A percentile compares a stretch with the other conserved stretches of the same genome.
Evolutionary conservation across 2,888 invertebrate genomes (phyloP).

Genomic region (Acanthosepion esculentum): DNA sequence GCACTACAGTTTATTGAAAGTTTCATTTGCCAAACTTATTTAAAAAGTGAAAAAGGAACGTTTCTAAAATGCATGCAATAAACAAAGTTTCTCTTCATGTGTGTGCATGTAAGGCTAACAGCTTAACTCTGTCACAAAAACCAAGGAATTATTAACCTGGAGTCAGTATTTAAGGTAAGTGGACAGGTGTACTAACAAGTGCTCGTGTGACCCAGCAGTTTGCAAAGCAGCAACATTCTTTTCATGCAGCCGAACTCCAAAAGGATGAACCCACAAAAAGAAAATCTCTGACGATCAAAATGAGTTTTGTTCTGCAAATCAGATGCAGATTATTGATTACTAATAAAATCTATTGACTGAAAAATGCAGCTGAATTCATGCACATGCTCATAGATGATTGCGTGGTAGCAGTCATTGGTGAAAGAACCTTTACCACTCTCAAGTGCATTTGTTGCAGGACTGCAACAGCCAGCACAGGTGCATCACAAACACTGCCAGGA

Average conservation of each 20-base stretch:
- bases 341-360: not conserved
- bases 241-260: not conserved
- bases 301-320: not conserved
- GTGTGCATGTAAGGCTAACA: no score
- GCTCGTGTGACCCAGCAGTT: not conserved
- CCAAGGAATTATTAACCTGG: not conserved
- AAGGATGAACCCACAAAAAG: not conserved
- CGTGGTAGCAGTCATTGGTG: not conserved
- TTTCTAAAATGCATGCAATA: no score
- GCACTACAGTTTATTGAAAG: no score
- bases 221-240: not conserved
- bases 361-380: not conserved
- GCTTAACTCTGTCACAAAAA: not conserved
- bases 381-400: not conserved
- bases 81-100: no score
- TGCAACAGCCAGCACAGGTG: not conserved
- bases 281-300: not conserved
- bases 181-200: not conserved
- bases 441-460: not conserved
- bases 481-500: not conserved
- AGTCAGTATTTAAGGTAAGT: not conserved
- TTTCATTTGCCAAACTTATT: no score
- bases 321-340: not conserved
- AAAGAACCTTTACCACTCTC: not conserved
- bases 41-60: no score